Percentiles rank a stretch among this genome's conserved stretches.
These are phyloP conservation scores for Athripsodes cinereus DNA, from an alignment of 2,888 invertebrate genomes.

Conservation along the genomic window DNA sequence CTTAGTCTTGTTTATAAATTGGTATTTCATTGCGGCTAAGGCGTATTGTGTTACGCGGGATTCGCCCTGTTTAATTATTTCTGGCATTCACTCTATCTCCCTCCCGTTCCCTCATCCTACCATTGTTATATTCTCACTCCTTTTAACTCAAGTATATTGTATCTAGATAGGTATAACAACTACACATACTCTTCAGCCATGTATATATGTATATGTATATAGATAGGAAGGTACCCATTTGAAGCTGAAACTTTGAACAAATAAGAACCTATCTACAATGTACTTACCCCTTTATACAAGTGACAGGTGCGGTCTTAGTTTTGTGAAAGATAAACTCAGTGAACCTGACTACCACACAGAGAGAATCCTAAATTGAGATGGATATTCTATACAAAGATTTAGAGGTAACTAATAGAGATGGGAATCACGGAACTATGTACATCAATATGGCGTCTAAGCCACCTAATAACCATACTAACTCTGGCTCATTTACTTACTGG, in stretches of 20 bases:
- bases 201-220: not conserved
- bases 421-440: no score
- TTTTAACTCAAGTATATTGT: not conserved
- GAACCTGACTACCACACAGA: no score
- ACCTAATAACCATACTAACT: no score
- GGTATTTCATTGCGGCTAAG: constrained; percentile 25
- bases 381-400: no score
- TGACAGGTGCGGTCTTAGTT: constrained; percentile 2
- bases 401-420: no score
- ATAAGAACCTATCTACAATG: not conserved
- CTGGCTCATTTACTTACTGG: no score
- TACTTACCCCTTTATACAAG: not conserved
- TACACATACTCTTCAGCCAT: not conserved
- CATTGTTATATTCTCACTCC: not conserved
- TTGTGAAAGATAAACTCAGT: not conserved
- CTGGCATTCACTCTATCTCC: constrained; percentile 7
- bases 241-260: not conserved
- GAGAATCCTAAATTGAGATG: no score
- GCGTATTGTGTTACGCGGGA: constrained; percentile 22
- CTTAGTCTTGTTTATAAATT: constrained; percentile 23
- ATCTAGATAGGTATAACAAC: not conserved
- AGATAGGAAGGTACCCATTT: not conserved
- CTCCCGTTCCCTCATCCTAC: not conserved
- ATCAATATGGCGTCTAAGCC: no score
- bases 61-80: constrained; percentile 23